phyloP scores from a whole-genome alignment of 2,113 vertebrate genomes.

The Pseudopodoces humilis region DNA sequence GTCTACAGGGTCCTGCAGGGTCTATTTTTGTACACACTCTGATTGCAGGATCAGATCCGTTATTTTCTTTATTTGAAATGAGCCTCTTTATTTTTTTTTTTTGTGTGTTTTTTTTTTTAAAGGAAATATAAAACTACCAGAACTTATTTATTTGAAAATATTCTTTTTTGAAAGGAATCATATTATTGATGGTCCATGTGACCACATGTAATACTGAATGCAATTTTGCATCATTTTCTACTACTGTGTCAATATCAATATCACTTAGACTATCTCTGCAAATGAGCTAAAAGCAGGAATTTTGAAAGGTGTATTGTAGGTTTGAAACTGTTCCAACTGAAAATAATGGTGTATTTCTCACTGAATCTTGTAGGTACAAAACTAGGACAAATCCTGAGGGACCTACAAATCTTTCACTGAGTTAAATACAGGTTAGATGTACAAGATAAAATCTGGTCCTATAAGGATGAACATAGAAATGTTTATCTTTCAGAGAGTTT shows the following conservation, averaged over 20 bases:
- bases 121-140: too few relatives aligned
- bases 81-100: neutral
- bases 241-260: neutral
- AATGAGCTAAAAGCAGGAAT: neutral
- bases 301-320: neutral
- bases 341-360: neutral
- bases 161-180: neutral
- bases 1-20: neutral
- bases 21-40: neutral
- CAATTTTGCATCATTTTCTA: neutral
- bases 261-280: neutral
- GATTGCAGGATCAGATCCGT: neutral
- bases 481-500: neutral
- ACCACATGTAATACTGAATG: neutral
- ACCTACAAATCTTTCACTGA: neutral
- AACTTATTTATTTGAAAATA: neutral
- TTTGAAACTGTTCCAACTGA: neutral
- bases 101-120: neutral
- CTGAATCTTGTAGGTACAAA: neutral
- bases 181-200: neutral
- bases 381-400: neutral
- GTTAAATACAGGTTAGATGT: neutral
- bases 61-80: neutral
- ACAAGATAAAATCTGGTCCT: neutral
- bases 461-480: neutral